Percentiles rank a stretch among this genome's conserved stretches.
phyloP scores from a whole-genome alignment of 1,140 invertebrate genomes.

The Battus philenor region DNA sequence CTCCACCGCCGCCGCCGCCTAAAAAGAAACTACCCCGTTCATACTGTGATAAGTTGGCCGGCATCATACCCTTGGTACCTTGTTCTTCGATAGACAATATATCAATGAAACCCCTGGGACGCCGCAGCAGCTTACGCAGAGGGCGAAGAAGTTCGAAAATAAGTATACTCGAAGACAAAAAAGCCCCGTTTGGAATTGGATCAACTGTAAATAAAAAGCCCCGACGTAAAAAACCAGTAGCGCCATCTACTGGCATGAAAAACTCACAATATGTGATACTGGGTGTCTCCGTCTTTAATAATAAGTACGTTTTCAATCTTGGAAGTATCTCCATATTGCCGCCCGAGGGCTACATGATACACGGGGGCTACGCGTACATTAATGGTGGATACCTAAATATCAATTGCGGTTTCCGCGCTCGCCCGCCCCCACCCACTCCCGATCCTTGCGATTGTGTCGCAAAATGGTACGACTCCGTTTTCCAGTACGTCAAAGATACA shows the following conservation, averaged over 20 bases:
- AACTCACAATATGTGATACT: slow-evolving; percentile 54
- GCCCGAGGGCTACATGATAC: slow-evolving; percentile 44
- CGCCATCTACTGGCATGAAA: slow-evolving; percentile 43
- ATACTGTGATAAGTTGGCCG: slow-evolving; percentile 52
- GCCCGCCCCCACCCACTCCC: slow-evolving; percentile 38
- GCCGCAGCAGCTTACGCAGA: slow-evolving; percentile 26
- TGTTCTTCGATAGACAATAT: slow-evolving; percentile 35
- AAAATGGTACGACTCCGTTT: slow-evolving; percentile 43
- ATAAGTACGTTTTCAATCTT: slow-evolving; percentile 40
- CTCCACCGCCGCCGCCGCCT: slow-evolving; percentile 47
- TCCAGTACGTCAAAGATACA: slow-evolving; percentile 43
- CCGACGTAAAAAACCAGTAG: slow-evolving; percentile 32
- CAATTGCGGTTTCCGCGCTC: slow-evolving; percentile 45
- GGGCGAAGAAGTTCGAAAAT: slow-evolving; percentile 31
- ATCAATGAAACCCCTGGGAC: slow-evolving; percentile 34
- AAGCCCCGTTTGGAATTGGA: slow-evolving; percentile 37
- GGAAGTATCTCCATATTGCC: slow-evolving; percentile 46
- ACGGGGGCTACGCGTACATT: slow-evolving; percentile 43
- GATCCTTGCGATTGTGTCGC: slow-evolving; percentile 55
- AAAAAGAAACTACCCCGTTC: slow-evolving; percentile 42
- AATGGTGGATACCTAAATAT: slow-evolving; percentile 44
- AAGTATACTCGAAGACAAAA: slow-evolving; percentile 44
- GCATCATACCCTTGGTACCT: slow-evolving; percentile 38
- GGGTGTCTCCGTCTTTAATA: slow-evolving; percentile 41
- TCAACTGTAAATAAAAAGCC: slow-evolving; percentile 28